Percentiles rank a stretch among this genome's conserved stretches.
Evolutionary conservation across 2,797 vertebrate species (phyloP).

Genomic region (Taeniopygia guttata): DNA sequence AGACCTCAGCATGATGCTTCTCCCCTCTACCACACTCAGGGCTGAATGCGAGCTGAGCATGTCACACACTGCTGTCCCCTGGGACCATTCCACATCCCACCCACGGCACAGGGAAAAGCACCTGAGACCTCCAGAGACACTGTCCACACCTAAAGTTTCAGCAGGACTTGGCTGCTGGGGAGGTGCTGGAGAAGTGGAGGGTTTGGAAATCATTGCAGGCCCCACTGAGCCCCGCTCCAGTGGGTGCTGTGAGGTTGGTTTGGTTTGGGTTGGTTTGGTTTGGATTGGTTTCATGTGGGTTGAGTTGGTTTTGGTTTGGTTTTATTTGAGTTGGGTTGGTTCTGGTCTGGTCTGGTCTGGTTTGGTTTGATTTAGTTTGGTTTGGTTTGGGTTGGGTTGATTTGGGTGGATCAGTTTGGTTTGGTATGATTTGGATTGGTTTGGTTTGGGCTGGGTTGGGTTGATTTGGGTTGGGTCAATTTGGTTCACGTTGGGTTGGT

Average conservation of each 20-base stretch:
- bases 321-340: no score
- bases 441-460: no score
- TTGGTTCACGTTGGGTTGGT: no score
- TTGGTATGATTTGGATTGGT: no score
- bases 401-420: no score
- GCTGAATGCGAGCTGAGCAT: not conserved
- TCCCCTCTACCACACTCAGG: not conserved
- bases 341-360: no score
- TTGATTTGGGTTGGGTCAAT: no score
- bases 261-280: no score
- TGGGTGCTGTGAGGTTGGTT: accelerated
- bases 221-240: accelerated
- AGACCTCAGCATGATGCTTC: not conserved
- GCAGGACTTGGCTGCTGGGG: not conserved
- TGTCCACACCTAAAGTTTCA: not conserved
- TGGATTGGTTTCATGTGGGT: no score
- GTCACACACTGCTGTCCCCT: accelerated
- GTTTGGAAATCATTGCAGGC: not conserved
- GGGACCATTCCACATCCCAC: not conserved
- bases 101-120: not conserved
- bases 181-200: not conserved
- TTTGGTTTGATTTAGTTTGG: no score
- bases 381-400: no score
- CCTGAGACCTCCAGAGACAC: not conserved
- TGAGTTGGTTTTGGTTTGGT: no score